Evolutionary conservation across 2,888 invertebrate species (phyloP).

Genomic region (Patella pellucida): DNA sequence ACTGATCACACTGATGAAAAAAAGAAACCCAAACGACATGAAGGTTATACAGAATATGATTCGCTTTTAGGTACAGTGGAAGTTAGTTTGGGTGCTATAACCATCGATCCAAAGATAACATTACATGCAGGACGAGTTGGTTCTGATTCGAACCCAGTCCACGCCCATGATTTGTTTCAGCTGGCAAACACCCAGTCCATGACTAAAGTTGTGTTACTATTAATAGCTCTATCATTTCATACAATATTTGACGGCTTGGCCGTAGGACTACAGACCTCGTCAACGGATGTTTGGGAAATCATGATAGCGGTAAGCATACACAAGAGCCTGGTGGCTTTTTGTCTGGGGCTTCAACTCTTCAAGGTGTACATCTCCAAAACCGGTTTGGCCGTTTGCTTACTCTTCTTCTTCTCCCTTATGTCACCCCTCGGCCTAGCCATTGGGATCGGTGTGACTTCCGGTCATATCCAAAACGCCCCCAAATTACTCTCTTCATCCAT

Average conservation of each 20-base stretch:
- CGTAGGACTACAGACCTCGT: constrained; percentile 72
- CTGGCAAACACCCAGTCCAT: too few species aligned
- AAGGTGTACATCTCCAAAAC: constrained; percentile 21
- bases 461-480: constrained; percentile 9
- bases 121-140: too few species aligned
- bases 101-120: too few species aligned
- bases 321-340: constrained; percentile 75
- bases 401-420: constrained; percentile 29
- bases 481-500: constrained; percentile 56
- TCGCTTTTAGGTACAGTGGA: too few species aligned
- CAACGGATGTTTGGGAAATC: constrained; percentile 69
- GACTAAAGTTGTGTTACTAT: constrained; percentile 65
- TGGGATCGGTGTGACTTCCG: constrained; percentile 32
- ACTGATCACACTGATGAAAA: neutral
- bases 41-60: too few species aligned
- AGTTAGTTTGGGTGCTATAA: too few species aligned
- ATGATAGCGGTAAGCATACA: constrained; percentile 74
- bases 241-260: constrained; percentile 76
- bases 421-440: constrained; percentile 32
- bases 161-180: too few species aligned
- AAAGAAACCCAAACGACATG: too few species aligned
- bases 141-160: too few species aligned
- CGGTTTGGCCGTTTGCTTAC: constrained; percentile 15
- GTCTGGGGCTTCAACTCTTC: constrained; percentile 66
- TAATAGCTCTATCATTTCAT: constrained; percentile 74